Evolutionary conservation across 2,113 vertebrate genomes (phyloP).

Genomic region (Oriolus oriolus): DNA sequence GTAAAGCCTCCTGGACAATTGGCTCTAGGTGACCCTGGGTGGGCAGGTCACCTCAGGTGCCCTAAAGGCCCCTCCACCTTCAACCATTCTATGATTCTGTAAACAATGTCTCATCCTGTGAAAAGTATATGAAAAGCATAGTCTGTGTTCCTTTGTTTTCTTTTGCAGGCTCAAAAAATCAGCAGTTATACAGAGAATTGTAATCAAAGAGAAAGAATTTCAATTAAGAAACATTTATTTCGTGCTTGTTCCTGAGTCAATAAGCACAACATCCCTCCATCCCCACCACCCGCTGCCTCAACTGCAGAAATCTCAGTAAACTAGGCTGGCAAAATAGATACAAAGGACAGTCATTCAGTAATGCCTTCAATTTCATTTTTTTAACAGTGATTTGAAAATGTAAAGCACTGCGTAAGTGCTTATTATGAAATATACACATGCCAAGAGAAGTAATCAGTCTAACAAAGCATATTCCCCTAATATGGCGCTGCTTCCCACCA

Average conservation of each 20-base stretch:
- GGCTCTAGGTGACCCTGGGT: not conserved
- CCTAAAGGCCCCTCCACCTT: not conserved
- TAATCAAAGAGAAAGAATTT: not conserved
- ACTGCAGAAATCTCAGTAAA: not conserved
- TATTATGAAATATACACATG: slow-evolving; percentile 28
- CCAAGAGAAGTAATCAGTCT: slow-evolving; percentile 62
- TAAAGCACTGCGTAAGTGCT: not conserved
- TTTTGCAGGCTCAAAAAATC: not conserved
- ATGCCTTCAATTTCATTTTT: not conserved
- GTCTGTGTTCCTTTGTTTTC: not conserved
- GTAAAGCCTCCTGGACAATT: not conserved
- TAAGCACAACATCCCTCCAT: not conserved
- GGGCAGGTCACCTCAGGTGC: not conserved
- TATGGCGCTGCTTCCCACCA: slow-evolving; percentile 5
- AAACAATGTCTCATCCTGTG: not conserved
- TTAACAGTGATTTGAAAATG: not conserved
- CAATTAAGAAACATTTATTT: not conserved
- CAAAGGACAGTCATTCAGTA: not conserved
- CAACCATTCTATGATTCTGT: not conserved
- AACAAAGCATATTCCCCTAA: slow-evolving; percentile 56
- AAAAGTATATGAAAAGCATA: not conserved
- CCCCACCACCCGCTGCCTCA: not conserved
- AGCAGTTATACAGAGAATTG: not conserved
- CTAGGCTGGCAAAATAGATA: not conserved
- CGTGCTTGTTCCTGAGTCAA: not conserved